Conservation (phyloP, 2,113 vertebrate species). For the Anolis carolinensis region DNA sequence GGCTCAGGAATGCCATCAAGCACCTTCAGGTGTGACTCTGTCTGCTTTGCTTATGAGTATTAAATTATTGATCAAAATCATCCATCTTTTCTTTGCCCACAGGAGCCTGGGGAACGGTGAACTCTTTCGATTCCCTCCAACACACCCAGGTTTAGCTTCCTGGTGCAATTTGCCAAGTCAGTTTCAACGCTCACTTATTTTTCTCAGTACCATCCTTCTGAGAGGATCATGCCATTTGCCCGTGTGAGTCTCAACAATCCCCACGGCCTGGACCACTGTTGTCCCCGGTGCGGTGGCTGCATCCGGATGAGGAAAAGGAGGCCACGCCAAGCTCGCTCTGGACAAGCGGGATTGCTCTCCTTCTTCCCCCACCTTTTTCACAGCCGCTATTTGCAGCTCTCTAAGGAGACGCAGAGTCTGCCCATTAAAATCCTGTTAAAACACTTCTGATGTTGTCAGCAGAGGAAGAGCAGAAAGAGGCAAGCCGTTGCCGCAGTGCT, state of each 20-base stretch:
- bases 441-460: conserved; percentile 98
- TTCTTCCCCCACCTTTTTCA: conserved; percentile 58
- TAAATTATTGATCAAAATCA: accelerated
- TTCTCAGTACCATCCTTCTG: neutral
- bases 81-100: accelerated
- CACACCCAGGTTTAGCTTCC: accelerated
- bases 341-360: conserved; percentile 71
- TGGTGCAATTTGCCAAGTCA: accelerated
- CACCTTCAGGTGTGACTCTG: accelerated
- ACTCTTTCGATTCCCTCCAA: neutral
- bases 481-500: conserved; percentile 78
- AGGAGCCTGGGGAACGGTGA: accelerated
- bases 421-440: conserved; percentile 99
- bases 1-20: accelerated
- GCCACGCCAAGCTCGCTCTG: conserved; percentile 82
- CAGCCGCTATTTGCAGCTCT: conserved; percentile 91
- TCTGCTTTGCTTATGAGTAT: accelerated
- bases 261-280: conserved; percentile 43
- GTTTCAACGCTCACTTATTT: neutral
- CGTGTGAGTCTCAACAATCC: conserved; percentile 40
- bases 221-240: conserved; percentile 48
- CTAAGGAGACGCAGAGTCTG: conserved; percentile 86
- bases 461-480: conserved; percentile 81
- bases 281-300: conserved; percentile 54
- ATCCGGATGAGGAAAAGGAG: conserved; percentile 81